These are phyloP conservation scores for Amphiprion percula DNA, from an alignment of 2,113 vertebrate genomes.

Conservation along the genomic window DNA sequence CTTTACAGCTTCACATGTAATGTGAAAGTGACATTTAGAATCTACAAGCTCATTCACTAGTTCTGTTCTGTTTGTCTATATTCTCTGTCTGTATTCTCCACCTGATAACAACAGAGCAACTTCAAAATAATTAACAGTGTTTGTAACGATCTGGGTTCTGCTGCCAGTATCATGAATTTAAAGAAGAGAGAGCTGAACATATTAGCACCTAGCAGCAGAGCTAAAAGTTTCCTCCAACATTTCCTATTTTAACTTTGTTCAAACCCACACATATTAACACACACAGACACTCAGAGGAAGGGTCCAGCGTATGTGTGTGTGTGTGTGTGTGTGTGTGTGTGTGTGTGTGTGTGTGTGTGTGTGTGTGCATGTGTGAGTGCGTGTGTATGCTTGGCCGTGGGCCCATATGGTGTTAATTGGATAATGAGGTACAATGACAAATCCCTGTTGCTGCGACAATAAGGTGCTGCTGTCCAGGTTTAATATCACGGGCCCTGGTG, in stretches of 20 bases:
- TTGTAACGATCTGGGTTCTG: slow-evolving; percentile 14
- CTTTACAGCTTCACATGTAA: no score
- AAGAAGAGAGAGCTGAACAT: slow-evolving; percentile 25
- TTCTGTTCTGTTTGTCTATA: not conserved
- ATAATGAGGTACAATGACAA: slow-evolving; percentile 99
- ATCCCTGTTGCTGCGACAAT: slow-evolving; percentile 98
- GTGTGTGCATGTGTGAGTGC: slow-evolving; percentile 72
- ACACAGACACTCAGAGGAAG: slow-evolving; percentile 23
- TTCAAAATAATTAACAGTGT: slow-evolving; percentile 17
- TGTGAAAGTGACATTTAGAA: no score
- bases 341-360: slow-evolving; percentile 75
- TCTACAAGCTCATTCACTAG: no score
- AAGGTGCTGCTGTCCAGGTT: slow-evolving; percentile 99
- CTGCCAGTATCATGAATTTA: slow-evolving; percentile 14
- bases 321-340: slow-evolving; percentile 75
- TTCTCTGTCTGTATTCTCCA: not conserved
- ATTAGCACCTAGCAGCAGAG: slow-evolving; percentile 46
- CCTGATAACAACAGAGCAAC: slow-evolving; percentile 6
- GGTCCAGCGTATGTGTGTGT: slow-evolving; percentile 70
- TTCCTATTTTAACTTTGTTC: slow-evolving; percentile 64
- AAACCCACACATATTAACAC: slow-evolving; percentile 56
- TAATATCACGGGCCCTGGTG: slow-evolving; percentile 95
- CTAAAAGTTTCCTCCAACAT: slow-evolving; percentile 68
- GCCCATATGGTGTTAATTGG: slow-evolving; percentile 95
- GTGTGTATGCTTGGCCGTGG: slow-evolving; percentile 85